These are phyloP conservation scores for Leptinotarsa undecemlineata DNA, from an alignment of 1,140 invertebrate genomes.

Conservation along the genomic window DNA sequence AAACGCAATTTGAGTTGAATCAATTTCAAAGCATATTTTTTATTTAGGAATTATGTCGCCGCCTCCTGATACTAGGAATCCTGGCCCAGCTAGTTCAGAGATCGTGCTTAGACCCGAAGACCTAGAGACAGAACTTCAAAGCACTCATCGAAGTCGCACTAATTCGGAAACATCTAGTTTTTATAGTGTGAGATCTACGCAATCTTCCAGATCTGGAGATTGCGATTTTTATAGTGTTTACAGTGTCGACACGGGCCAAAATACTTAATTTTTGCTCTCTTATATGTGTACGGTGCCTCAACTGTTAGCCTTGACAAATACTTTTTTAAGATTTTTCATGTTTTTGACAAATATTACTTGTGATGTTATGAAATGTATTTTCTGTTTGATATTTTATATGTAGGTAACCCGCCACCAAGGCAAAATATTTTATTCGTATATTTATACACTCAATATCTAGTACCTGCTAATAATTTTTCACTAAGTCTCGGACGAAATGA, in stretches of 20 bases:
- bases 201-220: background rate
- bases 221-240: constrained; percentile 41
- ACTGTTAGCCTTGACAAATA: background rate
- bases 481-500: background rate
- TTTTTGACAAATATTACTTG: background rate
- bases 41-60: too few relatives aligned
- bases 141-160: too few relatives aligned
- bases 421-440: too few relatives aligned
- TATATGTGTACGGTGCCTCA: background rate
- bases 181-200: constrained; percentile 30
- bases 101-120: too few relatives aligned
- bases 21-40: too few relatives aligned
- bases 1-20: too few relatives aligned
- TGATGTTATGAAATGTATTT: background rate
- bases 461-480: too few relatives aligned
- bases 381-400: background rate
- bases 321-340: background rate
- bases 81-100: too few relatives aligned
- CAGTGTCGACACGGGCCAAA: constrained; percentile 29
- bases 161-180: constrained; percentile 22
- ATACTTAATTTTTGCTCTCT: constrained; percentile 2
- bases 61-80: too few relatives aligned
- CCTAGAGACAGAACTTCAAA: too few relatives aligned
- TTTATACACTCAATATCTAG: too few relatives aligned
- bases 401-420: background rate